These are phyloP conservation scores for Nasonia oneida DNA, from an alignment of 2,888 invertebrate species.

Conservation along the genomic window DNA sequence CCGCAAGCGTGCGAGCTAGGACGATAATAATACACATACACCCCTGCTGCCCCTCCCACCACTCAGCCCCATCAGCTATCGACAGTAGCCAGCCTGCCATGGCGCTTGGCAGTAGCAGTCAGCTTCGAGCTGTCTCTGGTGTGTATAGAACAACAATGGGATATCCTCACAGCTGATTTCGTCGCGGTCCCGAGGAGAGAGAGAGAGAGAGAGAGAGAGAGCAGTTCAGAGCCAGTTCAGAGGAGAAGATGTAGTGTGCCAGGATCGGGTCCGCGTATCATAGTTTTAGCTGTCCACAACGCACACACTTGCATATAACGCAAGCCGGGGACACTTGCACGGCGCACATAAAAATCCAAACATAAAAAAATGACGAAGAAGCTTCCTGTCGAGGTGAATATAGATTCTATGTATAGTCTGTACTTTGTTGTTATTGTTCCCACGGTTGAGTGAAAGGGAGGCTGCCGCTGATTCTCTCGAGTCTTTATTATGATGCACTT, in stretches of 20 bases:
- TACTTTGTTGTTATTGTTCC: neutral
- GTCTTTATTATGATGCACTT: too few relatives aligned
- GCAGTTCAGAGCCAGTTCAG: neutral
- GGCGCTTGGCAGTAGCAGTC: conserved; percentile 10
- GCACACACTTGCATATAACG: neutral
- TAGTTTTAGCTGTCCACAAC: neutral
- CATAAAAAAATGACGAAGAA: conserved; percentile 12
- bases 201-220: too few relatives aligned
- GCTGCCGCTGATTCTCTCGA: too few relatives aligned
- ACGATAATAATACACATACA: conserved; percentile 9
- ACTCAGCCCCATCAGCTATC: neutral
- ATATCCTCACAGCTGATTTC: conserved; percentile 36
- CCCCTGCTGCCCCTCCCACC: neutral
- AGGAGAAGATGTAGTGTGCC: conserved; percentile 30
- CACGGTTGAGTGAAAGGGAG: neutral
- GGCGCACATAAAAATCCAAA: neutral
- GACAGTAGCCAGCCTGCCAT: neutral
- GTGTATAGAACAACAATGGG: neutral
- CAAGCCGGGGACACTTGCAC: neutral
- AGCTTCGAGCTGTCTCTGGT: neutral
- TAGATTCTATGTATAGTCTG: neutral
- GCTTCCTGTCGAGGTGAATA: conserved; percentile 45
- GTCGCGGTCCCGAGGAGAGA: conserved; percentile 19
- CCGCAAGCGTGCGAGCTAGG: neutral
- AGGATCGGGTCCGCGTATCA: neutral